These are phyloP conservation scores for Picus viridis DNA, from an alignment of 2,797 vertebrate genomes.

Conservation along the genomic window DNA sequence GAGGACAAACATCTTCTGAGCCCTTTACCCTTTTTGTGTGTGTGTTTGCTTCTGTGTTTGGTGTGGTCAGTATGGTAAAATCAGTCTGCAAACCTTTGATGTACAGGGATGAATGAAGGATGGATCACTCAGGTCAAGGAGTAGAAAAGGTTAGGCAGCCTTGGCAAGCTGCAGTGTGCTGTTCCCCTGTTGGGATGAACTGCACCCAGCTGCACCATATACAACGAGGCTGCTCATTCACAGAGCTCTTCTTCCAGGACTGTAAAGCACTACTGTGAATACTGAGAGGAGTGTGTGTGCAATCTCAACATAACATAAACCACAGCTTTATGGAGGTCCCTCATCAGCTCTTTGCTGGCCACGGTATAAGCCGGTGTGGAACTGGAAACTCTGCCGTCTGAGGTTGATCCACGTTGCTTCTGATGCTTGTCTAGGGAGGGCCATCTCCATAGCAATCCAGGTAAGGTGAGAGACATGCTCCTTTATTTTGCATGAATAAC, in stretches of 20 bases:
- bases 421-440: conserved; percentile 6
- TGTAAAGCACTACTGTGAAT: conserved; percentile 43
- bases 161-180: not conserved
- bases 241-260: conserved; percentile 41
- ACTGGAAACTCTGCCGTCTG: not conserved
- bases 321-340: conserved; percentile 2
- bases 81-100: not conserved
- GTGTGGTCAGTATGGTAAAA: not conserved
- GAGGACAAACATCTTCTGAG: not conserved
- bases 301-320: not conserved
- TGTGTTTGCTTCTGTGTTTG: too few species aligned
- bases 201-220: conserved; percentile 43
- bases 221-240: conserved; percentile 42
- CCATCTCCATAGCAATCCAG: conserved; percentile 13
- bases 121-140: not conserved
- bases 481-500: conserved; percentile 40
- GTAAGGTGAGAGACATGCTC: conserved; percentile 34
- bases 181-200: conserved; percentile 32
- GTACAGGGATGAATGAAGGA: not conserved
- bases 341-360: not conserved
- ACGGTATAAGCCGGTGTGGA: not conserved
- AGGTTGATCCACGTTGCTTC: conserved; percentile 37
- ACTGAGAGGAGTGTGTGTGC: not conserved
- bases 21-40: not conserved
- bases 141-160: not conserved